Evolutionary conservation across 2,113 vertebrate genomes (phyloP), one percentile per base, ranked within the genome.

Genomic region (Catharus minimus): DNA sequence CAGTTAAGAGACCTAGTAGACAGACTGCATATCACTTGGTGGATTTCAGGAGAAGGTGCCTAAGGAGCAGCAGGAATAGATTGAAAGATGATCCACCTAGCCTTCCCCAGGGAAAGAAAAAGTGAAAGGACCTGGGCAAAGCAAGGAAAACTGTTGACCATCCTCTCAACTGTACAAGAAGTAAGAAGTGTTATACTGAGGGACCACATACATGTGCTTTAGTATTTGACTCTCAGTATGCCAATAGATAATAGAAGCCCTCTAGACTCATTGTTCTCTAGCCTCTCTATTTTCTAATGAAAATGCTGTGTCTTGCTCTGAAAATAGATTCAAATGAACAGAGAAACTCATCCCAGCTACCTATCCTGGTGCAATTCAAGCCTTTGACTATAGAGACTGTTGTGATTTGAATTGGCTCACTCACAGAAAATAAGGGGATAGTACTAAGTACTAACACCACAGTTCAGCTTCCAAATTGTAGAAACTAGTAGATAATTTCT

Each of bases 181-280:
- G 3, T 11, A 73, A 55, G 12, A 68, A 79, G 16, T 36, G 27
- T 38, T 38, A 6, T 27, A 24, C 16, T 39, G 46, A 82, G 26
- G 27, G 57, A 9, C 4, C 4, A 18, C 13, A 27, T 24, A 49
- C 0, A 0, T 26, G 5, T 39, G 15, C 32, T 41, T 76, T 38
- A 57, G 24, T 43, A 24, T 50, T 67, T 58, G 8, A 24, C 30
- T 81, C 11, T 55, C 32, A 41, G 13, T 47, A 53, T 72, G 6
- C 7, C 15, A 43, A 11, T 8, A 39, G 10, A 22, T 11, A 43
- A 44, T 3, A 61, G 15, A 64, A 17, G 22, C 46, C 36, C 13
- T 58, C 27, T 68, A 64, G 18, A 4, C 6, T 28, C 30, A n/a
- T 27, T 61, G 46, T 39, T 61, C 33, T 76, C 28, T 50, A 39